These are phyloP conservation scores for Xiphorhynchus elegans DNA, from an alignment of 2,113 vertebrate genomes.

Conservation along the genomic window DNA sequence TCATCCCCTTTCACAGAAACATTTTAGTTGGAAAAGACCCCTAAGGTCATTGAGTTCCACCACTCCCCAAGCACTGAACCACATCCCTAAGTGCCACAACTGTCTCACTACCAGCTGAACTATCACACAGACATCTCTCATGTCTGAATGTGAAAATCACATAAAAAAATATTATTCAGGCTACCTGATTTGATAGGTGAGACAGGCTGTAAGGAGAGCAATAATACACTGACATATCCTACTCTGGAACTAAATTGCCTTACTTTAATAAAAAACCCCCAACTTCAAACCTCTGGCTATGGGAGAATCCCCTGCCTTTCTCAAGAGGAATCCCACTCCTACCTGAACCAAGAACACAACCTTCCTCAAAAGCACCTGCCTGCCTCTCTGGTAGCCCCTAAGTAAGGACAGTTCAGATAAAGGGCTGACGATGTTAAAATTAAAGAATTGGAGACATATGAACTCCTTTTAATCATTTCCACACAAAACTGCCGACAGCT, in stretches of 20 bases:
- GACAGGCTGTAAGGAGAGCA: background rate
- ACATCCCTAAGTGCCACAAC: background rate
- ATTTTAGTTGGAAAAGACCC: background rate
- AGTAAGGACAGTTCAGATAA: background rate
- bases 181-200: background rate
- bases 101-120: background rate
- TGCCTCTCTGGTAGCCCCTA: background rate
- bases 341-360: background rate
- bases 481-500: background rate
- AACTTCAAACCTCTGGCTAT: background rate
- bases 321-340: background rate
- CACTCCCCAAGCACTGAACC: background rate
- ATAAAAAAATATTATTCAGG: background rate
- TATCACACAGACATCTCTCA: background rate
- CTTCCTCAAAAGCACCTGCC: background rate
- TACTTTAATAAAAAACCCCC: rapidly evolving
- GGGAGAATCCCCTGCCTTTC: rapidly evolving
- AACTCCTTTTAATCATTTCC: background rate
- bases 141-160: background rate
- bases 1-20: background rate
- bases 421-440: background rate
- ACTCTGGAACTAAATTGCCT: background rate
- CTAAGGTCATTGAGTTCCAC: background rate
- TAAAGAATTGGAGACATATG: background rate
- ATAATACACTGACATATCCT: rapidly evolving